These are phyloP conservation scores for Nasonovia ribisnigri DNA, from an alignment of 2,888 invertebrate genomes.

Conservation along the genomic window DNA sequence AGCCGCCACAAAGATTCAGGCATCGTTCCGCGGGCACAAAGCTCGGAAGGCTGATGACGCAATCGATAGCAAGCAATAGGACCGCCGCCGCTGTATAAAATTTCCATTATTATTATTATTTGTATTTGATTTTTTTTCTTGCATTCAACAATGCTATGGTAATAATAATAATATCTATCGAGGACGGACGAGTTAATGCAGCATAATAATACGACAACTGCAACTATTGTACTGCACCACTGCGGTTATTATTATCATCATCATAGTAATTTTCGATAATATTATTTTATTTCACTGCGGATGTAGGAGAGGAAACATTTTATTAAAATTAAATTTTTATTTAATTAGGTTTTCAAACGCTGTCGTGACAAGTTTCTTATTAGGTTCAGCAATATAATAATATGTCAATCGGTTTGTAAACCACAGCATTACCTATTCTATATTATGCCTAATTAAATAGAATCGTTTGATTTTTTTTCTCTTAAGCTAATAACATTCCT, in stretches of 20 bases:
- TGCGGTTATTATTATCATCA: background rate
- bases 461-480: background rate
- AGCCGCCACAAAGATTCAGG: conserved; percentile 92
- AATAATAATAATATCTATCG: conserved; percentile 2
- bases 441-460: background rate
- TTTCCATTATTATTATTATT: conserved; percentile 6
- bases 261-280: background rate
- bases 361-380: background rate
- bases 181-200: background rate
- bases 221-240: background rate
- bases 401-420: background rate
- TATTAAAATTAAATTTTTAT: conserved; percentile 22
- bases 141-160: conserved; percentile 7
- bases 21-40: conserved; percentile 91
- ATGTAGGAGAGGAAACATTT: background rate
- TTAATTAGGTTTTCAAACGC: background rate
- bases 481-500: background rate
- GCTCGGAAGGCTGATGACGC: conserved; percentile 80
- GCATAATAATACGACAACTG: background rate
- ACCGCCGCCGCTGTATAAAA: conserved; percentile 15
- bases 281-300: background rate
- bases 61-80: conserved; percentile 54
- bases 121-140: background rate
- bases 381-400: background rate
- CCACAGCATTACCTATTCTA: background rate